A percentile compares a stretch with the other conserved stretches of the same genome.
phyloP scores from a whole-genome alignment of 2,888 invertebrate species.

The Ferdinandea cuprea region DNA sequence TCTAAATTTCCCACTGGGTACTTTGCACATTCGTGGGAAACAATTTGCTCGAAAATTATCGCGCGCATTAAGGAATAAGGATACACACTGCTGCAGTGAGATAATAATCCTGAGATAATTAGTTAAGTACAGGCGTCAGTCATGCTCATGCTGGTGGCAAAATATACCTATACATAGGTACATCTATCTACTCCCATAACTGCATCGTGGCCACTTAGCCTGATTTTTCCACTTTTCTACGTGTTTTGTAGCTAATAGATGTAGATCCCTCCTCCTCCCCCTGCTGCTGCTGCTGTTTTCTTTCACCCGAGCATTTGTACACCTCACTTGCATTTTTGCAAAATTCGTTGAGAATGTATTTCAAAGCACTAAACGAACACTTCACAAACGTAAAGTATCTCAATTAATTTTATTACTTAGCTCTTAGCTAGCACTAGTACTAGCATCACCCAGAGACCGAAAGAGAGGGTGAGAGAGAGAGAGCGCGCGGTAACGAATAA shows the following conservation, averaged over 20 bases:
- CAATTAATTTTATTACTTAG: conserved; percentile 75
- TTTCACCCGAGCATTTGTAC: conserved; percentile 41
- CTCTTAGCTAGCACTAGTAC: too few relatives aligned
- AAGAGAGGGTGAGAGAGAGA: too few relatives aligned
- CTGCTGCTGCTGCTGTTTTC: conserved; percentile 4
- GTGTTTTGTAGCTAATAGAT: too few relatives aligned
- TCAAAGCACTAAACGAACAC: conserved; percentile 73
- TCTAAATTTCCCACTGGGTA: background rate
- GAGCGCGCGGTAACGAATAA: too few relatives aligned
- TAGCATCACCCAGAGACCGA: conserved; percentile 55
- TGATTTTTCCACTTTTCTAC: conserved; percentile 37
- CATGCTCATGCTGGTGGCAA: background rate
- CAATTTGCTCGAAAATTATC: background rate
- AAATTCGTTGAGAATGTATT: conserved; percentile 60
- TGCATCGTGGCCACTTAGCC: conserved; percentile 62
- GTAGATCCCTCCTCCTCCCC: conserved; percentile 6
- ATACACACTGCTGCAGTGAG: background rate
- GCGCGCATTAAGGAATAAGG: background rate
- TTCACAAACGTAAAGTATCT: conserved; percentile 73
- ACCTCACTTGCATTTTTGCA: conserved; percentile 49
- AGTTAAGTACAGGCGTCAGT: conserved; percentile 1
- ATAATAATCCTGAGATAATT: conserved; percentile 7
- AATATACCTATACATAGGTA: background rate
- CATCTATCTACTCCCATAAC: too few relatives aligned
- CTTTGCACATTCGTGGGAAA: background rate